Percentiles rank a stretch among this genome's conserved stretches.
These are phyloP conservation scores for Molossus molossus DNA, from an alignment of 2,797 vertebrate genomes.

Conservation along the genomic window DNA sequence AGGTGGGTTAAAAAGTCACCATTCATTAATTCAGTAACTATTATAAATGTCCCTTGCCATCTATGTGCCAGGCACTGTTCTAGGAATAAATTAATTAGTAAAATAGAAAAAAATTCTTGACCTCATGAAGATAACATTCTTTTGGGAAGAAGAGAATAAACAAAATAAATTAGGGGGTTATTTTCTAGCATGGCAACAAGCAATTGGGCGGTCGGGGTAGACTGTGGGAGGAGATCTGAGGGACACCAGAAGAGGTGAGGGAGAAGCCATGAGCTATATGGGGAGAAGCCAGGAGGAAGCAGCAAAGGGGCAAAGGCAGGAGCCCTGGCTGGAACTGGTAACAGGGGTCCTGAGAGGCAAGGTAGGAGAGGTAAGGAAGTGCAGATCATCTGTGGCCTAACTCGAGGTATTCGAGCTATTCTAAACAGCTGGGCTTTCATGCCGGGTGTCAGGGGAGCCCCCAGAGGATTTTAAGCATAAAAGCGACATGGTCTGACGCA, in stretches of 20 bases:
- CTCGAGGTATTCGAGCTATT: no score
- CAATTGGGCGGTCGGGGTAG: neutral
- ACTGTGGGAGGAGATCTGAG: neutral
- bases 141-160: neutral
- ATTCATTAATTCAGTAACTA: neutral
- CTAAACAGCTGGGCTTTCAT: neutral
- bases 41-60: neutral
- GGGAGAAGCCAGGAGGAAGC: rapidly evolving
- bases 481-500: neutral
- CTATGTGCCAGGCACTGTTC: neutral
- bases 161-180: neutral
- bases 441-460: neutral
- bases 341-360: neutral
- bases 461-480: neutral
- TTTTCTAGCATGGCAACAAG: neutral
- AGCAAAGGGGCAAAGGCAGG: neutral
- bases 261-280: no score
- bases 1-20: neutral
- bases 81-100: neutral
- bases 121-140: neutral
- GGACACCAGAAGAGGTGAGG: neutral
- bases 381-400: neutral
- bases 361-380: neutral
- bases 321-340: neutral
- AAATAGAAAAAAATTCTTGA: neutral